These are phyloP conservation scores for Montipora sp. DNA, from an alignment of 64 coral and sea anemone genomes.

Conservation along the genomic window DNA sequence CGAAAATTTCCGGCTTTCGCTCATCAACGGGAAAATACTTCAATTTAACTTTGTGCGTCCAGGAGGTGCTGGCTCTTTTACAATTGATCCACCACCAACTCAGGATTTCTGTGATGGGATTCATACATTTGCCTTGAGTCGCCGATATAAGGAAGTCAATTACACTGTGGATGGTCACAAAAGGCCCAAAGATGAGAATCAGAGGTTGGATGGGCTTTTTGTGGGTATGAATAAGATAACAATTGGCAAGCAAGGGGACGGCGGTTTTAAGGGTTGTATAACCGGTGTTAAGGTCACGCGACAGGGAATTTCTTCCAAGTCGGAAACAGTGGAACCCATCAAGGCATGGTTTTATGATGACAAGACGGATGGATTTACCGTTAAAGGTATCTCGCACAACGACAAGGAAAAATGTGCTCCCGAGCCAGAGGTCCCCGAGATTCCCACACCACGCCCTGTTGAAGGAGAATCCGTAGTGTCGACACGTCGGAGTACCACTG, in stretches of 20 bases:
- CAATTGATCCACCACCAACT: neutral
- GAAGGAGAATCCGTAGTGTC: neutral
- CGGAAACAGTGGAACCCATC: conserved; percentile 70
- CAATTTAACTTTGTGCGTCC: conserved; percentile 1
- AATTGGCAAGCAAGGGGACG: conserved; percentile 45
- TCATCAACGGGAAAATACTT: neutral
- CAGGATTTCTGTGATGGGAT: conserved; percentile 56
- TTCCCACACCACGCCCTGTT: conserved; percentile 68
- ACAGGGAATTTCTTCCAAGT: neutral
- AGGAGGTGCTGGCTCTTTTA: neutral
- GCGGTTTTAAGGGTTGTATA: conserved; percentile 72
- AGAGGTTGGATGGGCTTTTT: conserved; percentile 37
- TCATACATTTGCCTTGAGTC: conserved; percentile 60
- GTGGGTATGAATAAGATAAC: conserved; percentile 35
- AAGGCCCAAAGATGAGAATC: neutral
- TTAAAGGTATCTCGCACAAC: neutral
- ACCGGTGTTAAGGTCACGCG: conserved; percentile 86
- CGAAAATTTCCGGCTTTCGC: conserved; percentile 25
- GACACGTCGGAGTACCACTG: neutral
- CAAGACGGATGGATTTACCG: neutral
- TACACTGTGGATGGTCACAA: conserved; percentile 45
- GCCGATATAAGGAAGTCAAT: conserved; percentile 20
- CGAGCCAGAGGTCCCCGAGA: conserved; percentile 41
- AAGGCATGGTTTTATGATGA: conserved; percentile 57
- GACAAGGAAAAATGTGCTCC: conserved; percentile 53